Conservation (phyloP, 1,140 invertebrate species). For the Dendroctonus valens region DNA sequence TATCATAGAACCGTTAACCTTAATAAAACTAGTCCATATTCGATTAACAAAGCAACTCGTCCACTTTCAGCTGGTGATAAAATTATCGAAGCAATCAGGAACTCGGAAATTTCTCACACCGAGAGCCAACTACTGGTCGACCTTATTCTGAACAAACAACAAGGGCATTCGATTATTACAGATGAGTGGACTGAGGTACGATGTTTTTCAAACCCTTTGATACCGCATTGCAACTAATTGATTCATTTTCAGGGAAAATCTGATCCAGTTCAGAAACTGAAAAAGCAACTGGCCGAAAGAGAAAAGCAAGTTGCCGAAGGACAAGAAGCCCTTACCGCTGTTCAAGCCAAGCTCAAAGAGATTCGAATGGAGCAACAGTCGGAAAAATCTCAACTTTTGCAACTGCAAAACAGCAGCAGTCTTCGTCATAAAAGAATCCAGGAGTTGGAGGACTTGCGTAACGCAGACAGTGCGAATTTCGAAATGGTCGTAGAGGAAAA, state of each 20-base stretch:
- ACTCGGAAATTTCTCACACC: slow-evolving; percentile 74
- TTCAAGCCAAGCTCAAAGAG: slow-evolving; percentile 76
- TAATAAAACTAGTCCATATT: neutral
- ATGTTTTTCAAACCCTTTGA: neutral
- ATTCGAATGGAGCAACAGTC: slow-evolving; percentile 68
- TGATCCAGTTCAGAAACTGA: slow-evolving; percentile 80
- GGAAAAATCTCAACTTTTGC: slow-evolving; percentile 60
- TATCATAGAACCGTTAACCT: neutral
- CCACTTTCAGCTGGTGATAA: slow-evolving; percentile 57
- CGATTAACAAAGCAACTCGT: slow-evolving; percentile 19
- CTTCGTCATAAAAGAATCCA: slow-evolving; percentile 42
- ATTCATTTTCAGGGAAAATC: slow-evolving; percentile 61
- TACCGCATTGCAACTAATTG: neutral
- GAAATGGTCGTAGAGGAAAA: slow-evolving; percentile 58
- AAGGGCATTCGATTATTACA: slow-evolving; percentile 69
- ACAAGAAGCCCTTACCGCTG: slow-evolving; percentile 65
- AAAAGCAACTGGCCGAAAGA: slow-evolving; percentile 81
- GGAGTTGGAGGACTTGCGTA: slow-evolving; percentile 58
- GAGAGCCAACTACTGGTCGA: slow-evolving; percentile 89
- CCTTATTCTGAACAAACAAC: slow-evolving; percentile 81
- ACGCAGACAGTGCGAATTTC: slow-evolving; percentile 58
- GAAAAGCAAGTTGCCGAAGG: slow-evolving; percentile 72
- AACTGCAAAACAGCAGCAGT: slow-evolving; percentile 48
- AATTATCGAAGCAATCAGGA: slow-evolving; percentile 66
- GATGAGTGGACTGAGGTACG: slow-evolving; percentile 81